phyloP scores from a whole-genome alignment of 2,113 vertebrate species.

The Halichoerus grypus region DNA sequence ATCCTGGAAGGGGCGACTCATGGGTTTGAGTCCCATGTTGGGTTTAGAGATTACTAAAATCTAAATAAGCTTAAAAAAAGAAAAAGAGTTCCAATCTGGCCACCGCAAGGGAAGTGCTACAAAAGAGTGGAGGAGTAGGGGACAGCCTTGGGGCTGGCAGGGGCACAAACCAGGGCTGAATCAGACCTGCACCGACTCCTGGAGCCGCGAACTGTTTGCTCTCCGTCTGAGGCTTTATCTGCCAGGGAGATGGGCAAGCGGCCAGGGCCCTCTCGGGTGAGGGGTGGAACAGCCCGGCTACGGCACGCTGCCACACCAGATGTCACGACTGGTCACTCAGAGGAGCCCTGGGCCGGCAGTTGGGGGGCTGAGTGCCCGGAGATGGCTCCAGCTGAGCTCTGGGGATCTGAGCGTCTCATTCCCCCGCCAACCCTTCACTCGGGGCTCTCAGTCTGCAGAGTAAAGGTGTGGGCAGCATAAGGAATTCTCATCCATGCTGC shows the following conservation, averaged over 20 bases:
- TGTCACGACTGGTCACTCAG: background rate
- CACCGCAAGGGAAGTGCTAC: background rate
- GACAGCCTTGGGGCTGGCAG: background rate
- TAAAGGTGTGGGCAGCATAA: background rate
- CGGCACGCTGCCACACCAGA: background rate
- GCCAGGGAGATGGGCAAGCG: background rate
- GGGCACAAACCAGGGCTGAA: background rate
- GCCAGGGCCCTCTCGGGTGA: slow-evolving; percentile 59
- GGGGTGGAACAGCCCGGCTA: background rate
- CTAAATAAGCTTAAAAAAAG: background rate
- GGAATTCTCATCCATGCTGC: background rate
- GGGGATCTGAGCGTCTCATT: rapidly evolving
- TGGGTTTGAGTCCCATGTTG: background rate
- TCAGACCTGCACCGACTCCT: slow-evolving; percentile 31
- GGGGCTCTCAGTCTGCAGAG: background rate
- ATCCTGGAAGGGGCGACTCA: too few relatives aligned
- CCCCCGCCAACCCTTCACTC: background rate
- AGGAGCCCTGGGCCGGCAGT: background rate
- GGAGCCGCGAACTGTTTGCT: slow-evolving; percentile 64
- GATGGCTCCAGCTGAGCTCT: background rate
- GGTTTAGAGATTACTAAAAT: background rate
- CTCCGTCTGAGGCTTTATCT: slow-evolving; percentile 68
- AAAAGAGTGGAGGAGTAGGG: background rate
- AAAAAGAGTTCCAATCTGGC: background rate
- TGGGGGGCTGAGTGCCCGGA: background rate